Evolutionary conservation across 2,888 invertebrate species (phyloP).

Genomic region (Venusia cambrica): DNA sequence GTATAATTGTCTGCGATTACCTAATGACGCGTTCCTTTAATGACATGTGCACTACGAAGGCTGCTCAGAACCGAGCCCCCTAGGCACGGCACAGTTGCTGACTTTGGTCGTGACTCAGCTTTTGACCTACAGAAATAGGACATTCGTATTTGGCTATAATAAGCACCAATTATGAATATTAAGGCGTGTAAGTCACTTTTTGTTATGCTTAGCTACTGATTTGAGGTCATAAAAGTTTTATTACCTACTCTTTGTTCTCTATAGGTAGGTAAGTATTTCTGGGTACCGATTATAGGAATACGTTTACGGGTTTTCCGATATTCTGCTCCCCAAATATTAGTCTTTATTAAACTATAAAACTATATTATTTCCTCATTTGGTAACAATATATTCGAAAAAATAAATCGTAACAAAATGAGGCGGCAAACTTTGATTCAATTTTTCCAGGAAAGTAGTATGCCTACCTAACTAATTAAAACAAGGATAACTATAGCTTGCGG

Average conservation of each 20-base stretch:
- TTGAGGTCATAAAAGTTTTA: constrained; percentile 4
- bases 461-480: too few species aligned
- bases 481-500: too few species aligned
- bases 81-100: constrained; percentile 8
- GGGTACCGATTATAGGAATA: too few species aligned
- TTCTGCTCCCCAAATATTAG: too few species aligned
- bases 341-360: too few species aligned
- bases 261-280: too few species aligned
- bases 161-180: constrained; percentile 23
- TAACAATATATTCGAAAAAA: too few species aligned
- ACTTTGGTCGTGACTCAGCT: constrained; percentile 22
- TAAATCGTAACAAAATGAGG: too few species aligned
- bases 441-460: too few species aligned
- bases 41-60: constrained; percentile 14
- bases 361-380: too few species aligned
- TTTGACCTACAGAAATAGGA: constrained; percentile 22
- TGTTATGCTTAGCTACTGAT: constrained; percentile 2
- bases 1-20: constrained; percentile 62
- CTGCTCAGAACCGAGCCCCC: background rate
- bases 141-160: constrained; percentile 23
- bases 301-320: too few species aligned
- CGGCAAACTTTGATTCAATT: too few species aligned
- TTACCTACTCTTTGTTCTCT: constrained; percentile 1
- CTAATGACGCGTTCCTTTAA: constrained; percentile 54
- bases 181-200: constrained; percentile 16